These are phyloP conservation scores for Atta texana DNA, from an alignment of 1,140 invertebrate genomes.

Conservation along the genomic window DNA sequence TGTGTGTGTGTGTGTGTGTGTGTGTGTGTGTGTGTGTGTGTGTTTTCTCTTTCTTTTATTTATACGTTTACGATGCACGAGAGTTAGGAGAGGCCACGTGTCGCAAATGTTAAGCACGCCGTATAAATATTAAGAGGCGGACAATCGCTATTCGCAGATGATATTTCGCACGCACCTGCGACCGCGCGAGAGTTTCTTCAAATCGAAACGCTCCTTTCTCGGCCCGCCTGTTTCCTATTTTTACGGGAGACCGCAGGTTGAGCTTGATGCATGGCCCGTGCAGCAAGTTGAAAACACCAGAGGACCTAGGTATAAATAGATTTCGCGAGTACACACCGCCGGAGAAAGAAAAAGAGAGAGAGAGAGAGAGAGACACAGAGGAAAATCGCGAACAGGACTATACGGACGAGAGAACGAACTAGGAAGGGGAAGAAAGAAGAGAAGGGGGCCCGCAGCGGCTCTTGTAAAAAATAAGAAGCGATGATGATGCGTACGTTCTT, in stretches of 20 bases:
- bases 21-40: neutral
- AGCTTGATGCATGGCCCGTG: conserved; percentile 70
- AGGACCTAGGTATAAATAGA: conserved; percentile 76
- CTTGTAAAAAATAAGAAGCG: conserved; percentile 62
- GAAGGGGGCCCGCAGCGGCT: neutral
- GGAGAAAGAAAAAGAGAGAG: neutral
- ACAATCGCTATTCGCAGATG: conserved; percentile 13
- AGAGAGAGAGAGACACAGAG: conserved; percentile 45
- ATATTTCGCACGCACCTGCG: conserved; percentile 51
- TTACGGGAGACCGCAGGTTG: conserved; percentile 70
- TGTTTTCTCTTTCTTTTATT: conserved; percentile 6
- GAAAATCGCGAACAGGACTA: neutral
- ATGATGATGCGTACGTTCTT: conserved; percentile 60
- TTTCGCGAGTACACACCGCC: conserved; percentile 57
- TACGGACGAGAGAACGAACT: too few relatives aligned
- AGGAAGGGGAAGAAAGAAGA: neutral
- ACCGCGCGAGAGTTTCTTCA: conserved; percentile 39
- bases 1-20: too few relatives aligned
- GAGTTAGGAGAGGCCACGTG: conserved; percentile 21
- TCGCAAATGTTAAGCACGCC: conserved; percentile 1
- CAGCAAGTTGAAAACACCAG: conserved; percentile 75
- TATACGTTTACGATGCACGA: conserved; percentile 15
- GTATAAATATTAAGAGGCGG: conserved; percentile 19
- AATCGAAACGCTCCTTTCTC: conserved; percentile 12
- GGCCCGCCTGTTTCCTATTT: conserved; percentile 69